Base-by-base conservation (phyloP, 1,140 invertebrate species). In the Schlechtendalia chinensis region DNA sequence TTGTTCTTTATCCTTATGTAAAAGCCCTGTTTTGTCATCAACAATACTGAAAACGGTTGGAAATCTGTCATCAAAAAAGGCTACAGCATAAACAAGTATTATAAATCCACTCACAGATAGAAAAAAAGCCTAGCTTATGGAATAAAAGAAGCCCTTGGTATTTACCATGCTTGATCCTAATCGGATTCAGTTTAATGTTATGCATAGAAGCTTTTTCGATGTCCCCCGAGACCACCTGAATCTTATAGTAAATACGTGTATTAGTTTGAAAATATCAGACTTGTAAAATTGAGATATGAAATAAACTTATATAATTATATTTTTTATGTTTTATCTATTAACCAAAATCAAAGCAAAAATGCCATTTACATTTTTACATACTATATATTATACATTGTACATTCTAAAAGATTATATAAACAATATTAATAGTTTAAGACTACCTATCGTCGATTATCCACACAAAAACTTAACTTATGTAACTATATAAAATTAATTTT, bases 151-250 rank as follows among this genome's bases (percentile, higher is more conserved):
- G 29, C 72, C 72, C 54, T 29, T 29, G 54, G 54, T 77, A 77
- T 77, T 59, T 77, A 77, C 72, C 56, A 32, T 27, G 29, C 54
- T 45, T 59, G 72, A 77, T 77, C 72, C 54, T 58, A 77, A 77
- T 58, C 53, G 72, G 72, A 77, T 77, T 59, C 72, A 59, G 72
- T 24, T 77, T 59, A 77, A 77, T 59, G 32, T 22, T 77, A 59
- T 59, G 54, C 54, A 77, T 59, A 59, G 72, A 59, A 59, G 29
- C 72, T 59, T 58, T n/a, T 39, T 22, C 72, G 14, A 75, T 50
- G 32, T 77, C 72, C 17, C 29, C 14, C 6, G 19, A 24, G 47
- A 72, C 47, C 24, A 29, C 53, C 50, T 72, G 69, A 53, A 72
- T 54, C 47, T 54, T 14, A 53, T 17, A 27, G 1, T 54, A 22